phyloP scores from a whole-genome alignment of 2,113 vertebrate genomes.

The Fregetta grallaria region DNA sequence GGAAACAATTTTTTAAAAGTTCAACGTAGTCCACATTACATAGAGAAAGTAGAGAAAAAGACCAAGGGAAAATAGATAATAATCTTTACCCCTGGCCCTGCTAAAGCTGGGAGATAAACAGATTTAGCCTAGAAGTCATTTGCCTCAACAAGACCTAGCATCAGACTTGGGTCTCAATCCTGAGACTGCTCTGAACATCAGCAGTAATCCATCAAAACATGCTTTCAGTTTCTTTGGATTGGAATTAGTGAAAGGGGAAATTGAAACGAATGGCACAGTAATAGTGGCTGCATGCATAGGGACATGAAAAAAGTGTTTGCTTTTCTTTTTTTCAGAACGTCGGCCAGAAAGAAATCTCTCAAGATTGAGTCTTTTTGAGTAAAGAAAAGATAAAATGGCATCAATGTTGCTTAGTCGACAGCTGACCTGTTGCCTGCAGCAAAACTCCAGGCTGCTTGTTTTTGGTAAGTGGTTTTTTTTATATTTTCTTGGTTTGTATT shows the following conservation, averaged over 20 bases:
- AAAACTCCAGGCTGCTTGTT: slow-evolving; percentile 69
- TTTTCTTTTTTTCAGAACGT: not conserved
- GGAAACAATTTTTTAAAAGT: not conserved
- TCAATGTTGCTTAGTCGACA: slow-evolving; percentile 80
- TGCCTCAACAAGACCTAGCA: not conserved
- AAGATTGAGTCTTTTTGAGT: not conserved
- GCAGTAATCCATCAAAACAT: not conserved
- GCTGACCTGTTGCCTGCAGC: slow-evolving; percentile 75
- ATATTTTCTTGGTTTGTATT: not conserved
- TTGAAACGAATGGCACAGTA: not conserved
- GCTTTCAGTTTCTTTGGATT: not conserved
- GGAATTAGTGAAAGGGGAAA: not conserved
- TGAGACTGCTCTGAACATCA: not conserved
- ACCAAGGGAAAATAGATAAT: not conserved
- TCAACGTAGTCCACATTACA: not conserved
- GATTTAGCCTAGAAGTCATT: not conserved
- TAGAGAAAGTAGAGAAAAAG: not conserved
- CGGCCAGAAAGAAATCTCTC: not conserved
- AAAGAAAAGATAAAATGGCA: slow-evolving; percentile 75
- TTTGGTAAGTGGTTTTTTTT: slow-evolving; percentile 73
- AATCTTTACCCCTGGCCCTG: not conserved
- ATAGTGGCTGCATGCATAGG: not conserved
- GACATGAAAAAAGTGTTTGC: not conserved
- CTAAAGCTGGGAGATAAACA: not conserved
- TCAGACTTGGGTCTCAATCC: not conserved